Evolutionary conservation across 2,113 vertebrate genomes (phyloP), one percentile per base, ranked within the genome.

Genomic region (Archocentrus centrarchus): DNA sequence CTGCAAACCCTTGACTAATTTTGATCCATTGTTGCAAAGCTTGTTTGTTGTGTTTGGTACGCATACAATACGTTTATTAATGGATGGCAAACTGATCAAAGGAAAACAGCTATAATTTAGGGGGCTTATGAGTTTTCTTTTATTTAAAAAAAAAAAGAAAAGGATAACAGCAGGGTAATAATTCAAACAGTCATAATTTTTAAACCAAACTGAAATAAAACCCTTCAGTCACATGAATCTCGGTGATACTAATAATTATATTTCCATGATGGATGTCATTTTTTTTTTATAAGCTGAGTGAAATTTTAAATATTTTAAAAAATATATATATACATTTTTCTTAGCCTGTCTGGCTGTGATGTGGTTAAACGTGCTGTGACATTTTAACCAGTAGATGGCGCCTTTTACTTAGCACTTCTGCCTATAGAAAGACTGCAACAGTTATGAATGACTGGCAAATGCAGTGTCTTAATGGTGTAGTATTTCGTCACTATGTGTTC

Each of bases 381-480:
- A 44, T 41, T 73, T 70, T 47, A 0, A n/a, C 89, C 94, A 94
- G 91, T 6, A 94, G 94, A 93, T 92, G 92, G 94, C 93, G 94
- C 91, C 91, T 93, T 76, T 78, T 68, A 50, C 70, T 84, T 18
- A 86, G 7, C 47, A 30, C 68, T 83, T 15, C 37, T 41, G 10
- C 30, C 32, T 5, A 37, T 17, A 22, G 24, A 61, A 37, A 55
- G 39, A 11, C 27, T 55, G 35, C 7, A 39, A 18, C 13, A 14
- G n/a, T 20, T 14, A 7, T 11, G 24, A 47, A 18, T 50, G 9
- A 78, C 75, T 35, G 32, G 5, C 39, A n/a, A 80, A 75, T 3
- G 20, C 11, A 22, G 10, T 22, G 75, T 53, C 27, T 10, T 27
- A 14, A 30, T 61, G 27, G 22, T 61, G 37, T 75, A 58, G 22